Evolutionary conservation across 2,797 vertebrate genomes (phyloP).

Genomic region (Cuniculus paca): DNA sequence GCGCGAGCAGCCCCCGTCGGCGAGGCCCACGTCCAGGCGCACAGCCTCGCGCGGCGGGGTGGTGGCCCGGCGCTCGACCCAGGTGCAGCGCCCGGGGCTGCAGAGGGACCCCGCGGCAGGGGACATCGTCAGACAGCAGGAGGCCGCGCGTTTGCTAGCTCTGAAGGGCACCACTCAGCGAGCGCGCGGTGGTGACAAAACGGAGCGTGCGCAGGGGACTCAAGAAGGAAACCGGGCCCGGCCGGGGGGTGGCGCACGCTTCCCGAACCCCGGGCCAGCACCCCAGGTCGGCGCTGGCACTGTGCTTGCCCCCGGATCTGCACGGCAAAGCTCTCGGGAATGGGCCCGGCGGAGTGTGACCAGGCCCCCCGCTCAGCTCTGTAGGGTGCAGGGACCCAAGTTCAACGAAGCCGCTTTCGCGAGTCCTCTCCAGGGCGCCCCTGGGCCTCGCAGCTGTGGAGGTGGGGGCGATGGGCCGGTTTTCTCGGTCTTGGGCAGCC

Average conservation of each 20-base stretch:
- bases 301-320: background rate
- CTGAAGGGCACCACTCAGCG: background rate
- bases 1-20: background rate
- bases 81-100: accelerated
- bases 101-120: accelerated
- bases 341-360: background rate
- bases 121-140: accelerated
- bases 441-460: accelerated
- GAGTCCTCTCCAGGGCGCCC: background rate
- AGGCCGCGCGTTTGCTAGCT: accelerated
- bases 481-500: background rate
- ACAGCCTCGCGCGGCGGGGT: background rate
- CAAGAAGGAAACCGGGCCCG: background rate
- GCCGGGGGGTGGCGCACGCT: background rate
- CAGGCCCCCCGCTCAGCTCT: background rate
- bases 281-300: background rate
- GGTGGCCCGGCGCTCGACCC: background rate
- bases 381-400: accelerated
- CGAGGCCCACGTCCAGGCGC: conserved; percentile 2
- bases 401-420: background rate
- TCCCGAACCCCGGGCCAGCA: background rate
- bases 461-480: background rate
- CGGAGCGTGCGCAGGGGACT: background rate
- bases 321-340: background rate
- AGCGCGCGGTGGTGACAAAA: background rate